These are phyloP conservation scores for Ganaspis brasiliensis DNA, from an alignment of 2,888 invertebrate species.

Conservation along the genomic window DNA sequence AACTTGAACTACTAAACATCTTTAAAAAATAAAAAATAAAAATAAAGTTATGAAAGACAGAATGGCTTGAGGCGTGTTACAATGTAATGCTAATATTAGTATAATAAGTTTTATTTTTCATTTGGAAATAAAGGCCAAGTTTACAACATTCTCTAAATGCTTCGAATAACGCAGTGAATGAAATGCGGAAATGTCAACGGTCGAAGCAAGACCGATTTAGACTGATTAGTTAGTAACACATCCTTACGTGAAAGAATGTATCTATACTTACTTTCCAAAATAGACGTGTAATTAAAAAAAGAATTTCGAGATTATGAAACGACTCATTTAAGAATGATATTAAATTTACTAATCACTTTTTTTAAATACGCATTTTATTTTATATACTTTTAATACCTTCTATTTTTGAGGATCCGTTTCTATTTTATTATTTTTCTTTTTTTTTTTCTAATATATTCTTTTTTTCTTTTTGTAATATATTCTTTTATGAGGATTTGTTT, in stretches of 20 bases:
- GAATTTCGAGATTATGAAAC: too few species aligned
- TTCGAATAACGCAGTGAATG: constrained; percentile 30
- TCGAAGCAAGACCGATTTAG: constrained; percentile 49
- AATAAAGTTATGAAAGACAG: constrained; percentile 4
- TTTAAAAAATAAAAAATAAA: neutral
- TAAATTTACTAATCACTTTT: too few species aligned
- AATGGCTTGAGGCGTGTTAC: neutral
- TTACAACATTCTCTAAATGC: constrained; percentile 38
- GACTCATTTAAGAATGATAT: too few species aligned
- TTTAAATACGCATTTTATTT: too few species aligned
- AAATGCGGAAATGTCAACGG: constrained; percentile 47
- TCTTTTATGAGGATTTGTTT: too few species aligned
- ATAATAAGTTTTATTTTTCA: constrained; percentile 27
- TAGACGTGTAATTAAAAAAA: constrained; percentile 5
- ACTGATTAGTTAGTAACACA: constrained; percentile 45
- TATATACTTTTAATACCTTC: too few species aligned
- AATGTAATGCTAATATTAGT: constrained; percentile 26
- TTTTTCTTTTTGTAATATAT: too few species aligned
- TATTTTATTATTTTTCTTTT: too few species aligned
- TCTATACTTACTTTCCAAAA: constrained; percentile 15
- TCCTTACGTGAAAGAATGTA: constrained; percentile 32
- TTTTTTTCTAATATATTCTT: too few species aligned
- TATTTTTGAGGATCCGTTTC: too few species aligned
- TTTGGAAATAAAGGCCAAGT: constrained; percentile 36
- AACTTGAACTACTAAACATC: neutral